Evolutionary conservation across 2,113 vertebrate species (phyloP), one percentile per base, ranked within the genome.

Genomic region (Sardina pilchardus): DNA sequence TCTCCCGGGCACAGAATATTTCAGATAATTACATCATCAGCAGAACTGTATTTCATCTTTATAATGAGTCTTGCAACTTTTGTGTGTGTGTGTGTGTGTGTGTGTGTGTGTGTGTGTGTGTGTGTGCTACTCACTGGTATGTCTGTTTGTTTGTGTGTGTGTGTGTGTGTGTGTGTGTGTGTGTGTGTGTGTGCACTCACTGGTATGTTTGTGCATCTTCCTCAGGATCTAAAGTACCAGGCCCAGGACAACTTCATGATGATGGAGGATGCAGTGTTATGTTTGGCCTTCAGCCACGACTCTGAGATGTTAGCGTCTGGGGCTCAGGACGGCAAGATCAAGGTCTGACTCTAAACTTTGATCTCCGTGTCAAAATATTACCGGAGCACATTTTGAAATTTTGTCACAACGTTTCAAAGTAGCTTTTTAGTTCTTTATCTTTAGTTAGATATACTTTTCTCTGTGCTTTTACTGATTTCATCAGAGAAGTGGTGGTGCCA

Each of bases 241-340:
- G 97, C 97, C 4, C 97, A 99, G 89, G 98, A 99, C 90, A 99
- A 98, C 91, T 99, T 99, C 92, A 99, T 99, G 98, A 98, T 97
- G 97, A 99, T 99, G 98, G 97, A 98, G 48, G 98, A 99, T 81
- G 98, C 98, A 0, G 98, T 99, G 82, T 91, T 99, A 82, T 99
- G 98, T 89, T 98, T 99, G 97, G 95, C 96, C 91, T 98, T 99
- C 91, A 99, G 98, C 4, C 95, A 97, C 84, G 98, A 99, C 88
- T 98, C 97, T 1, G 98, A 99, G 95, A 98, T 99, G 97, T 90
- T 99, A 83, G 98, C 98, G 39, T 98, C 98, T 0, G 98, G 98
- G 82, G 97, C 98, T 14, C 98, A 99, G 83, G 97, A 99, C 78
- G 98, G 98, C 50, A 99, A 98, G 91, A 98, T 99, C 85, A 99